A percentile compares a stretch with the other conserved stretches of the same genome.
phyloP scores from a whole-genome alignment of 2,113 vertebrate species.

The Gambusia holbrooki region DNA sequence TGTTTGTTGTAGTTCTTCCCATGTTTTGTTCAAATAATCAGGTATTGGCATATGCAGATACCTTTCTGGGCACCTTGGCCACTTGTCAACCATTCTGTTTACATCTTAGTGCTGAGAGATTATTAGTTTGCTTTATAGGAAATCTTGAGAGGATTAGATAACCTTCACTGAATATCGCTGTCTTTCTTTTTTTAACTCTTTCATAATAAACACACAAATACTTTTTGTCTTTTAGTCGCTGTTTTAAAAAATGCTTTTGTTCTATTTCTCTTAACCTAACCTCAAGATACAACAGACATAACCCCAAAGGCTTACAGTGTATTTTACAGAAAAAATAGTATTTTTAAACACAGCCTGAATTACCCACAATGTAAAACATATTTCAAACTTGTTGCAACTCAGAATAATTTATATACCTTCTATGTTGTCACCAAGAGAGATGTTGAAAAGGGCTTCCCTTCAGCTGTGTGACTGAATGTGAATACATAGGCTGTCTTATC shows the following conservation, averaged over 20 bases:
- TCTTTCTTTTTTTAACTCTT: not conserved
- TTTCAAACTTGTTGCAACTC: constrained; percentile 40
- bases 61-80: too few species aligned
- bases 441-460: constrained; percentile 58
- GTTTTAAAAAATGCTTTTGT: not conserved
- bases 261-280: not conserved
- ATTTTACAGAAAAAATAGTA: constrained; percentile 7
- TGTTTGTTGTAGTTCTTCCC: too few species aligned
- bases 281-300: not conserved
- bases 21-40: too few species aligned
- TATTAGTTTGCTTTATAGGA: not conserved
- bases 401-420: constrained; percentile 61
- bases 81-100: not conserved
- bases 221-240: not conserved
- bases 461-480: constrained; percentile 44
- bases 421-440: constrained; percentile 57
- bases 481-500: constrained; percentile 73
- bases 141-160: not conserved
- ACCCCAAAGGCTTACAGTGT: not conserved
- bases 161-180: not conserved
- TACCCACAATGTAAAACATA: constrained; percentile 49
- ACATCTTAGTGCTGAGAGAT: not conserved
- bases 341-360: constrained; percentile 21
- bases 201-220: not conserved
- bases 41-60: too few species aligned